Evolutionary conservation across 2,888 invertebrate species (phyloP).

Genomic region (Leptinotarsa peninsularis): DNA sequence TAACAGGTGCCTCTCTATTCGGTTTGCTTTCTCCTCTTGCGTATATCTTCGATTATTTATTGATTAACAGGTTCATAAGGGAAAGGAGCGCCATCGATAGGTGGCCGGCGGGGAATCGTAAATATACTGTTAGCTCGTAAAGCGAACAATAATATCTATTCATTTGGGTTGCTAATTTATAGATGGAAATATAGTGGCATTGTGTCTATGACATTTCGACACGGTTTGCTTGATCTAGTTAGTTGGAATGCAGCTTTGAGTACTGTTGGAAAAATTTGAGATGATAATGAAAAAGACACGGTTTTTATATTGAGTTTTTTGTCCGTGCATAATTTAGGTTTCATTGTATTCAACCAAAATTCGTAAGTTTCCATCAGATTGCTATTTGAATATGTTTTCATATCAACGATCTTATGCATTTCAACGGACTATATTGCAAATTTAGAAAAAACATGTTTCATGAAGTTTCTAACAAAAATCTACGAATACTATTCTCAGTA

Average conservation of each 20-base stretch:
- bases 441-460: no score
- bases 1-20: slow-evolving; percentile 50
- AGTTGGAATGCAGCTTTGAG: not conserved
- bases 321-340: no score
- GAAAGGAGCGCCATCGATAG: slow-evolving; percentile 43
- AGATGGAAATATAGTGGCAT: not conserved
- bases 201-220: slow-evolving; percentile 9
- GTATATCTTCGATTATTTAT: slow-evolving; percentile 51
- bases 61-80: slow-evolving; percentile 42
- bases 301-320: no score
- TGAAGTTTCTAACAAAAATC: no score
- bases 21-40: slow-evolving; percentile 49
- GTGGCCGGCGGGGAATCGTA: slow-evolving; percentile 33
- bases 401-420: no score
- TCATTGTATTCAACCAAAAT: no score
- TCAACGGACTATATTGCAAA: no score
- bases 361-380: no score
- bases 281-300: not conserved
- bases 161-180: slow-evolving; percentile 13
- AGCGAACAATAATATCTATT: slow-evolving; percentile 34
- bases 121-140: slow-evolving; percentile 36
- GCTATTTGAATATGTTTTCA: no score
- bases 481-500: no score
- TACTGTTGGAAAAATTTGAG: not conserved
- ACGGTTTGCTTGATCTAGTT: slow-evolving; percentile 6